phyloP scores from a whole-genome alignment of 2,888 invertebrate genomes.

The Drosophila pseudotalamancana region DNA sequence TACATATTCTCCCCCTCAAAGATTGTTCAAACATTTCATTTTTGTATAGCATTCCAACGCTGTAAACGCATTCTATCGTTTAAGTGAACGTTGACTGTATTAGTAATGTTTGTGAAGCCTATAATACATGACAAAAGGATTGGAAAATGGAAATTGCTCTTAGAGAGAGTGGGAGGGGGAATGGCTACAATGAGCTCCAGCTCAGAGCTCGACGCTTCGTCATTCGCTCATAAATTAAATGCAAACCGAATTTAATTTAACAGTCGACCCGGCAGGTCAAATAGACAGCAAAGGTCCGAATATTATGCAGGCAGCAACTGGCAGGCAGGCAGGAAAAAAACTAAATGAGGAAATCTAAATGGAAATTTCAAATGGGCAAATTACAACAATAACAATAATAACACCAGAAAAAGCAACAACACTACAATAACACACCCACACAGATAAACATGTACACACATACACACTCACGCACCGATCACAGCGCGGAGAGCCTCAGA shows the following conservation, averaged over 20 bases:
- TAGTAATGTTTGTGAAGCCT: not conserved
- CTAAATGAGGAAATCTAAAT: conserved; percentile 67
- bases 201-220: conserved; percentile 16
- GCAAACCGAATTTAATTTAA: conserved; percentile 74
- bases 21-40: too few relatives aligned
- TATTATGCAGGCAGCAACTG: conserved; percentile 64
- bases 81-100: not conserved
- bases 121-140: conserved; percentile 30
- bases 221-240: conserved; percentile 58
- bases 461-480: conserved; percentile 34
- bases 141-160: not conserved
- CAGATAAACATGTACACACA: conserved; percentile 8
- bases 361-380: conserved; percentile 75
- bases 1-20: too few relatives aligned
- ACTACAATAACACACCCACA: conserved; percentile 17
- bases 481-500: conserved; percentile 14
- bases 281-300: conserved; percentile 53
- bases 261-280: conserved; percentile 70
- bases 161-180: not conserved
- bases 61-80: too few relatives aligned
- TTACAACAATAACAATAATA: conserved; percentile 51
- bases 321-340: conserved; percentile 10
- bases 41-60: too few relatives aligned
- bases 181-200: conserved; percentile 5
- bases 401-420: conserved; percentile 14